These are phyloP conservation scores for Drosophila mojavensis DNA, from an alignment of 1,140 invertebrate genomes.

Conservation along the genomic window DNA sequence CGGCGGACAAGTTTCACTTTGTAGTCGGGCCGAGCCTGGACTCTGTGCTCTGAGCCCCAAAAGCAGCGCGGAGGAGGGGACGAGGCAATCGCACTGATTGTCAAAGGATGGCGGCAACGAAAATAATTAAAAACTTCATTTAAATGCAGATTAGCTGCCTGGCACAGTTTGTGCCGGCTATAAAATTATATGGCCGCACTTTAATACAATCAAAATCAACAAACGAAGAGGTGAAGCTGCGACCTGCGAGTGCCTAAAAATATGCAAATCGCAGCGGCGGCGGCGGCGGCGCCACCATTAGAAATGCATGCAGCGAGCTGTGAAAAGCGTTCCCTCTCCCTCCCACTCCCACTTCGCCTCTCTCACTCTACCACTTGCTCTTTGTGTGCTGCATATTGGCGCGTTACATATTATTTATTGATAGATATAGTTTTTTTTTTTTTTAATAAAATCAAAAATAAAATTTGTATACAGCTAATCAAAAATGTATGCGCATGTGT, in stretches of 20 bases:
- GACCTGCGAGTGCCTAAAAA: conserved; percentile 58
- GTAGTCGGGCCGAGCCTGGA: conserved; percentile 29
- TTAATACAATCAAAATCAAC: conserved; percentile 63
- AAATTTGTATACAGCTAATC: conserved; percentile 63
- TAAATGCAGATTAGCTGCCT: conserved; percentile 77
- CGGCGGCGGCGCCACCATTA: conserved; percentile 37
- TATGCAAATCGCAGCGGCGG: conserved; percentile 64
- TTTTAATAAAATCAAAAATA: conserved; percentile 78
- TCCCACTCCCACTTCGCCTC: too few species aligned
- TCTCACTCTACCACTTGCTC: too few species aligned
- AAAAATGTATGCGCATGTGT: conserved; percentile 55
- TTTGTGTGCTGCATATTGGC: conserved; percentile 5
- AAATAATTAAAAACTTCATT: conserved; percentile 83
- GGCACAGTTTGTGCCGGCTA: conserved; percentile 68
- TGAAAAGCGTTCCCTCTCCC: conserved; percentile 11
- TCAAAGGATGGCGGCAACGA: conserved; percentile 75
- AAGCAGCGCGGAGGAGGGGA: neutral
- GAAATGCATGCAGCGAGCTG: conserved; percentile 62
- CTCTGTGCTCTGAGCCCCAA: conserved; percentile 12
- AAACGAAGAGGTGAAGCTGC: conserved; percentile 11
- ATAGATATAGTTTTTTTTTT: conserved; percentile 31
- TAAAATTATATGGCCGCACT: conserved; percentile 69
- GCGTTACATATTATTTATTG: conserved; percentile 57
- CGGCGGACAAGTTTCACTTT: conserved; percentile 31
- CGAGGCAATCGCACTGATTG: conserved; percentile 62